Evolutionary conservation across 2,888 invertebrate genomes (phyloP), one percentile per base, ranked within the genome.

Genomic region (Hyalella azteca): DNA sequence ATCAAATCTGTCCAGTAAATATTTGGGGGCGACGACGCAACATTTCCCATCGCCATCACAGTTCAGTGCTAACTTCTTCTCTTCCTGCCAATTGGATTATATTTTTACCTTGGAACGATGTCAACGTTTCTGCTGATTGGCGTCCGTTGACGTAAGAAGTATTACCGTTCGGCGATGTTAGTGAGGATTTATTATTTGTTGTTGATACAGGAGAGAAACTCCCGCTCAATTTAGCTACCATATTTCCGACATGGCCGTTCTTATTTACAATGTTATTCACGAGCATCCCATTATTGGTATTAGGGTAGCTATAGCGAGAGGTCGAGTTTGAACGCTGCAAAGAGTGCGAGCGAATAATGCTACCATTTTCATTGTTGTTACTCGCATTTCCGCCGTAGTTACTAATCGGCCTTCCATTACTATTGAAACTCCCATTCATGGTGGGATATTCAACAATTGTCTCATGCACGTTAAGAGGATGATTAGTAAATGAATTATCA

Each of bases 31-130:
- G n/a, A n/a, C n/a, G n/a, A n/a, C n/a, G n/a, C n/a, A n/a, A n/a
- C n/a, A n/a, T n/a, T n/a, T n/a, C n/a, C n/a, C n/a, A n/a, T n/a
- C 54, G 22, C 26, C 4, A 79, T 79, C 79, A 79, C 79, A 79
- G 73, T 73, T 79, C 79, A 36, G 79, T 79, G 40, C 79, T 73
- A 32, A 79, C 66, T 79, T 79, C 79, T 26, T 79, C 79, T 49
- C 73, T 79, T 15, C 41, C 22, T 36, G 41, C 41, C n/a, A n/a
- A n/a, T n/a, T n/a, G n/a, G n/a, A n/a, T n/a, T n/a, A n/a, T n/a
- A n/a, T n/a, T n/a, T n/a, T n/a, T n/a, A n/a, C n/a, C n/a, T n/a
- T n/a, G n/a, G n/a, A n/a, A n/a, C n/a, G n/a, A n/a, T n/a, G n/a
- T n/a, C n/a, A n/a, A n/a, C n/a, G 11, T 11, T 54, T 54, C 54